Percentiles rank a stretch among this genome's conserved stretches.
Conservation (phyloP, 2,888 invertebrate species). For the Adela reaumurella region DNA sequence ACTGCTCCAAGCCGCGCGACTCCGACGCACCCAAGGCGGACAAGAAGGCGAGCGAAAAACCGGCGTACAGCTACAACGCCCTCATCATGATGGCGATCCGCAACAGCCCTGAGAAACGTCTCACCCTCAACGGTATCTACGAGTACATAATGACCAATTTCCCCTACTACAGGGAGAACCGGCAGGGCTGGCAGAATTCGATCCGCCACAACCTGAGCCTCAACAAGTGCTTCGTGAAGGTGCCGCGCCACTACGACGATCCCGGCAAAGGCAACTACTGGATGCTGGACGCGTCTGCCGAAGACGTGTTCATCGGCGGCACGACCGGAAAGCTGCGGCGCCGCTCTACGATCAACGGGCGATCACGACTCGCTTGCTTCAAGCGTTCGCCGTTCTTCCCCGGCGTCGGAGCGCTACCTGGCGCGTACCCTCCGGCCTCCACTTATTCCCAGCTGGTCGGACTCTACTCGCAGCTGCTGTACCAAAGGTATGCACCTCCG, state of each 20-base stretch:
- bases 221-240: conserved; percentile 93
- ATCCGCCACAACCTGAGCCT: conserved; percentile 88
- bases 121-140: conserved; percentile 88
- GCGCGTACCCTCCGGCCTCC: conserved; percentile 53
- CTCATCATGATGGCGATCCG: conserved; percentile 95
- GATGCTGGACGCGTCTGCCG: conserved; percentile 90
- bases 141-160: conserved; percentile 93
- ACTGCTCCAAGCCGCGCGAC: conserved; percentile 59
- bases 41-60: conserved; percentile 74
- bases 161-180: conserved; percentile 89
- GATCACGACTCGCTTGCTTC: conserved; percentile 86
- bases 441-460: conserved; percentile 57
- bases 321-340: conserved; percentile 90
- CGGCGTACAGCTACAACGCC: conserved; percentile 91
- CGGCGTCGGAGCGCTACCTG: conserved; percentile 51
- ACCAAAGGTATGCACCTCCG: conserved; percentile 63
- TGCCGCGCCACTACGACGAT: conserved; percentile 88
- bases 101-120: conserved; percentile 77
- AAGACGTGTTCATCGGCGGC: conserved; percentile 92
- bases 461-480: conserved; percentile 62
- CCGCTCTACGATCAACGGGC: conserved; percentile 83
- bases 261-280: conserved; percentile 96
- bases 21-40: conserved; percentile 28
- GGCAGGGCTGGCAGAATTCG: conserved; percentile 95
- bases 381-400: conserved; percentile 71